These are phyloP conservation scores for Atopsyche davidsoni DNA, from an alignment of 1,140 invertebrate genomes.

Conservation along the genomic window DNA sequence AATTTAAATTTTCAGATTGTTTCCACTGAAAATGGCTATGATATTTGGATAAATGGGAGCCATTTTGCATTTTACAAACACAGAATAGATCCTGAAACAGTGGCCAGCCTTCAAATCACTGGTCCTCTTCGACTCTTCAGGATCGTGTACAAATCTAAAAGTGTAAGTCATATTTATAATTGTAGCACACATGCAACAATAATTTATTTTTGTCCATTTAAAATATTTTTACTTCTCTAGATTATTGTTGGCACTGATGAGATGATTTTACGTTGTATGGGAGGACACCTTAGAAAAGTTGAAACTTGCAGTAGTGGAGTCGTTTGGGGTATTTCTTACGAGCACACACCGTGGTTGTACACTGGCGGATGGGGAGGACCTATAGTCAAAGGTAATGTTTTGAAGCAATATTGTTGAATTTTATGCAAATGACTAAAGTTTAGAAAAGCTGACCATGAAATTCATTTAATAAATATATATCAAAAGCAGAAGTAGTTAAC, in stretches of 20 bases:
- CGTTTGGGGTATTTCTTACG: slow-evolving; percentile 84
- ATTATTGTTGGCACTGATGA: slow-evolving; percentile 65
- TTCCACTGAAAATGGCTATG: slow-evolving; percentile 54
- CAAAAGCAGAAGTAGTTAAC: too few relatives aligned
- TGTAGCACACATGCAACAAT: slow-evolving; percentile 1
- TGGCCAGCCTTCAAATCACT: slow-evolving; percentile 63
- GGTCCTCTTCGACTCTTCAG: slow-evolving; percentile 64
- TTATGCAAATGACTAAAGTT: too few relatives aligned
- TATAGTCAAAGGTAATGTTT: slow-evolving; percentile 68
- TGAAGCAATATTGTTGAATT: too few relatives aligned
- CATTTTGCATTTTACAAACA: slow-evolving; percentile 65
- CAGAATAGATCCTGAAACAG: slow-evolving; percentile 60
- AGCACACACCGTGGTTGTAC: slow-evolving; percentile 79
- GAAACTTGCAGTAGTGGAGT: slow-evolving; percentile 69
- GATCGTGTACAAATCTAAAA: slow-evolving; percentile 59
- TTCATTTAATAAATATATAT: too few relatives aligned
- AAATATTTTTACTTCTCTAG: slow-evolving; percentile 34
- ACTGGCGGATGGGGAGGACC: slow-evolving; percentile 80
- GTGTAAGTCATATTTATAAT: slow-evolving; percentile 36
- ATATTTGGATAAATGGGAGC: slow-evolving; percentile 58
- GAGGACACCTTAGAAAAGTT: slow-evolving; percentile 74
- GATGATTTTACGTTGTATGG: slow-evolving; percentile 77
- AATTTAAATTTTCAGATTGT: slow-evolving; percentile 49
- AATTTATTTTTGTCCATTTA: background rate
- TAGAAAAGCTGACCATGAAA: too few relatives aligned